phyloP scores from a whole-genome alignment of 2,797 vertebrate genomes.

The Paguma larvata region DNA sequence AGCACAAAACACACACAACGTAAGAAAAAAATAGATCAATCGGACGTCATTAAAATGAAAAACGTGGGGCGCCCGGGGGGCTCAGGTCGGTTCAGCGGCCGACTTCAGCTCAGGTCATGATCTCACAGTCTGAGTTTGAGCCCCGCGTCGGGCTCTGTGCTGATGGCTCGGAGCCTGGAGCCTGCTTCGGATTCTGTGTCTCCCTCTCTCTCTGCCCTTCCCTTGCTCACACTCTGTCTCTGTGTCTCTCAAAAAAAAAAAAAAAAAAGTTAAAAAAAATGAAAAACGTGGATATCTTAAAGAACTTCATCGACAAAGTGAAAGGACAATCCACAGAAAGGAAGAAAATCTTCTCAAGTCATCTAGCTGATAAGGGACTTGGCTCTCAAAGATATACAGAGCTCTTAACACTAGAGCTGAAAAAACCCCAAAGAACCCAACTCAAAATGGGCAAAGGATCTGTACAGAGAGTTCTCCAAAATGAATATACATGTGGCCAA shows the following conservation, averaged over 20 bases:
- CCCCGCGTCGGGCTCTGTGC: too few species aligned
- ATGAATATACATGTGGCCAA: neutral
- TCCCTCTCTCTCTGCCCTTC: too few species aligned
- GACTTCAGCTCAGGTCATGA: too few species aligned
- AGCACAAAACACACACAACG: neutral
- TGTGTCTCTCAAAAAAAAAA: too few species aligned
- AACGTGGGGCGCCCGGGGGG: neutral
- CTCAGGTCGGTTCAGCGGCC: too few species aligned
- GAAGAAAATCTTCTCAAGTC: conserved; percentile 3
- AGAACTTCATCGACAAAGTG: neutral
- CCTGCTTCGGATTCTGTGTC: too few species aligned
- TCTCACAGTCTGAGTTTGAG: too few species aligned
- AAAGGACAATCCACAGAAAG: neutral
- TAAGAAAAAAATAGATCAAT: neutral
- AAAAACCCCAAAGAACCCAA: neutral
- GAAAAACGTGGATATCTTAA: neutral
- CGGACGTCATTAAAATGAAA: neutral
- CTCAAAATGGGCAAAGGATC: neutral
- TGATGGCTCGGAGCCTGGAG: too few species aligned
- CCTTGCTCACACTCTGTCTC: too few species aligned
- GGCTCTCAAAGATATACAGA: neutral
- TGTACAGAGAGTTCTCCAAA: neutral
- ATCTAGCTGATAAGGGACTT: neutral
- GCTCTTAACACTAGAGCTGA: neutral
- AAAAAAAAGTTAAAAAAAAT: too few species aligned